These are phyloP conservation scores for Hirtodrosophila cameraria DNA, from an alignment of 2,888 invertebrate species.

Conservation along the genomic window DNA sequence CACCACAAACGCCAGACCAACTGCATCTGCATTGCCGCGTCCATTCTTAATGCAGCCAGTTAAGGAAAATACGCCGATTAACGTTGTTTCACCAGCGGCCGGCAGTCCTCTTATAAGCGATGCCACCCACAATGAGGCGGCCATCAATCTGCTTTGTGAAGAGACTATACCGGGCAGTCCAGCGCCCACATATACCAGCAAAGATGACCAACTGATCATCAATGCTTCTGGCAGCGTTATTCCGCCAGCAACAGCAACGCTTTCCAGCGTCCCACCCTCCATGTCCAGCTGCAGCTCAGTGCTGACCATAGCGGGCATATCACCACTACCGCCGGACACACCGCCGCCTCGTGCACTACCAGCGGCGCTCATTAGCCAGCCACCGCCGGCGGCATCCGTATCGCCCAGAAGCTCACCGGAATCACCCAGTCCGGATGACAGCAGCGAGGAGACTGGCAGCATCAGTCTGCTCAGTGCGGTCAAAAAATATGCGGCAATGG, in stretches of 20 bases:
- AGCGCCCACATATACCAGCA: slow-evolving; percentile 86
- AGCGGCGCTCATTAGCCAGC: slow-evolving; percentile 1
- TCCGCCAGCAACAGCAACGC: not conserved
- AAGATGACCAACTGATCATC: slow-evolving; percentile 41
- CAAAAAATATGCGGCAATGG: slow-evolving; percentile 77
- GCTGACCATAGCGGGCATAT: slow-evolving; percentile 27
- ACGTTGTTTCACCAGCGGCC: slow-evolving; percentile 50
- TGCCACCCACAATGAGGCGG: slow-evolving; percentile 85
- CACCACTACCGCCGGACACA: slow-evolving; percentile 41
- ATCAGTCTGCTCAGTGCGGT: slow-evolving; percentile 67
- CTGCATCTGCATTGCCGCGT: slow-evolving; percentile 26
- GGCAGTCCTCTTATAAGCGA: slow-evolving; percentile 54
- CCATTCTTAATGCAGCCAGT: slow-evolving; percentile 45
- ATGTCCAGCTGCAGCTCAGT: slow-evolving; percentile 6
- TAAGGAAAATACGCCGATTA: slow-evolving; percentile 35
- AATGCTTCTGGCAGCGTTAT: not conserved
- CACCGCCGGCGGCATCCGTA: slow-evolving; percentile 4
- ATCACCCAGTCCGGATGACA: slow-evolving; percentile 83
- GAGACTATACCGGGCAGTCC: slow-evolving; percentile 96
- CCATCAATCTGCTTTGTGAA: slow-evolving; percentile 92
- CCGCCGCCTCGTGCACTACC: slow-evolving; percentile 12
- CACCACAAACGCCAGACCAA: not conserved
- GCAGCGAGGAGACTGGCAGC: slow-evolving; percentile 82
- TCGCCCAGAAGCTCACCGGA: slow-evolving; percentile 81
- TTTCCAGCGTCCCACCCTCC: not conserved